Evolutionary conservation across 2,888 invertebrate species (phyloP).

Genomic region (Alloplasta piceator): DNA sequence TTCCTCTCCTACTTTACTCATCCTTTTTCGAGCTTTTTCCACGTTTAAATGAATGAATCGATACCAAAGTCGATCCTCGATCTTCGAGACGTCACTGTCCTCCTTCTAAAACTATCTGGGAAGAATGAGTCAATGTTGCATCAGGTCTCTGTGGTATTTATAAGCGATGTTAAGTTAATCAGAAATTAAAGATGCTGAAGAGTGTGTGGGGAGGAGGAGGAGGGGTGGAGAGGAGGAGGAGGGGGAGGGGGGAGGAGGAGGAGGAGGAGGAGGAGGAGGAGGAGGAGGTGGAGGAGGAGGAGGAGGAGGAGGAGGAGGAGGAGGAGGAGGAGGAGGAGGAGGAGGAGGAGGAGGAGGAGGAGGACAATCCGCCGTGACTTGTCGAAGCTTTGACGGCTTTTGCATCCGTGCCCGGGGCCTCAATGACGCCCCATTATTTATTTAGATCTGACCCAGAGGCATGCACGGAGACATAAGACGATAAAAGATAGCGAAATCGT

Average conservation of each 20-base stretch:
- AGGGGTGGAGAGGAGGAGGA: neutral
- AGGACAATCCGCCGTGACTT: neutral
- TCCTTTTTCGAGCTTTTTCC: constrained; percentile 4
- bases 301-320: neutral
- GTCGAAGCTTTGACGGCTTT: neutral
- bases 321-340: neutral
- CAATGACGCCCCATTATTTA: constrained; percentile 73
- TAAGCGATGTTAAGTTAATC: neutral
- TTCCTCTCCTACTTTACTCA: constrained; percentile 63
- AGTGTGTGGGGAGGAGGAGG: neutral
- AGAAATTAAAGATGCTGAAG: too few relatives aligned
- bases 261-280: neutral
- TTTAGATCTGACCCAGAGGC: constrained; percentile 74
- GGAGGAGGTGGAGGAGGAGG: neutral
- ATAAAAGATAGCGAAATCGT: constrained; percentile 37
- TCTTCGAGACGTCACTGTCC: neutral
- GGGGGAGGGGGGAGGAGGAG: neutral
- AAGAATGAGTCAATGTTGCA: neutral
- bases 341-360: neutral
- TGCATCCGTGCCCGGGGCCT: constrained; percentile 57
- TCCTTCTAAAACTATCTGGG: neutral
- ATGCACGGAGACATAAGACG: constrained; percentile 35
- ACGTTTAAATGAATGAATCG: constrained; percentile 29
- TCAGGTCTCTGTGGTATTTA: neutral
- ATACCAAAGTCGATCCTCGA: neutral